phyloP scores from a whole-genome alignment of 2,797 vertebrate genomes.

The Xenops minutus region DNA sequence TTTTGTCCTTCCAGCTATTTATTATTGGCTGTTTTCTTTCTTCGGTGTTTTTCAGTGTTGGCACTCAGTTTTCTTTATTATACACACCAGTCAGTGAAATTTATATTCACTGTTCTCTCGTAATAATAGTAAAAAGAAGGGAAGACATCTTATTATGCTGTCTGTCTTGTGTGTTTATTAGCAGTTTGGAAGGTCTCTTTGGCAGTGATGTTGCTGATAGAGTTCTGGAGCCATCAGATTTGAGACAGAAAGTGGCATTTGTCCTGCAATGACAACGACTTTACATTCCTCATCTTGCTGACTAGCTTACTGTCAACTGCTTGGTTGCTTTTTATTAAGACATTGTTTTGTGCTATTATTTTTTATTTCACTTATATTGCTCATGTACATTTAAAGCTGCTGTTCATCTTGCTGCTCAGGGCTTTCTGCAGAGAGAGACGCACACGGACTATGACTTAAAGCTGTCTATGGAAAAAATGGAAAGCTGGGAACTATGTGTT shows the following conservation, averaged over 20 bases:
- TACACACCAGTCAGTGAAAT: not conserved
- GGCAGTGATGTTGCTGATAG: not conserved
- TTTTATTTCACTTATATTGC: slow-evolving; percentile 17
- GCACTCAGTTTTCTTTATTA: not conserved
- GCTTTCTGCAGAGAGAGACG: not conserved
- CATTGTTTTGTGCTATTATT: not conserved
- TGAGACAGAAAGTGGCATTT: not conserved
- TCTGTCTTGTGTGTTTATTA: not conserved
- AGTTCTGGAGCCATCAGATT: not conserved
- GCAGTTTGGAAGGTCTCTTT: not conserved
- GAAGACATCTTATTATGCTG: not conserved
- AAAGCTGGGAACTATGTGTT: not conserved
- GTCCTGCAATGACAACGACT: not conserved
- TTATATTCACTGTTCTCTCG: not conserved
- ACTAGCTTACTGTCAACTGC: not conserved
- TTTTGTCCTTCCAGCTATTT: slow-evolving; percentile 2
- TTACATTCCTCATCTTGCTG: not conserved
- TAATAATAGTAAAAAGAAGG: slow-evolving; percentile 32
- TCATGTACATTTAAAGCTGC: not conserved
- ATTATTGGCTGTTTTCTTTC: not conserved
- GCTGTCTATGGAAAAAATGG: not conserved
- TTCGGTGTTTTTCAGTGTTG: not conserved
- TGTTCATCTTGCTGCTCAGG: not conserved
- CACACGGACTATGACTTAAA: not conserved
- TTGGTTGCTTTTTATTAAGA: slow-evolving; percentile 43